Evolutionary conservation across 2,888 invertebrate species (phyloP), one percentile per base, ranked within the genome.

Genomic region (Sabatieria punctata): DNA sequence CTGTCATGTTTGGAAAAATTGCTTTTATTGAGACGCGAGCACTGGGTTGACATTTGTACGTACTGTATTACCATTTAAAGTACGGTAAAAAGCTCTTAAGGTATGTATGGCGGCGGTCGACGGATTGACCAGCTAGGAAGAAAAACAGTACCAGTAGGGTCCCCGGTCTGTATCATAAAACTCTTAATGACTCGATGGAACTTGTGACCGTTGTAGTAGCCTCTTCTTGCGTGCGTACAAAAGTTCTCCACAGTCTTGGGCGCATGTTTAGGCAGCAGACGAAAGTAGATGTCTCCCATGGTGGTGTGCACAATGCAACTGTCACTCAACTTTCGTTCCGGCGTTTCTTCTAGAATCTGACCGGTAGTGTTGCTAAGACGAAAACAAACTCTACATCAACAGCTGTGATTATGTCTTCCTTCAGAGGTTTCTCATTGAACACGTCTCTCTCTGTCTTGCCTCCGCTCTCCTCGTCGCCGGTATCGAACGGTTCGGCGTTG

Each of bases 381-480:
- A n/a, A n/a, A n/a, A n/a, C n/a, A n/a, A n/a, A n/a, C n/a, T n/a
- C 23, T 35, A 58, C 60, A 48, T 61, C 64, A 6, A 65, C 51
- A 2, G 95, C 86, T 0, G 97, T 83, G 55, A 95, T 84, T 46
- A 91, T 85, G 61, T 99, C 97, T 68, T 97, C 97, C 65, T 97
- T 97, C 0, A 89, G 85, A 0, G 97, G 97, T 64, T 89, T 91
- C 69, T 97, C 97, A 65, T 97, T 97, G 68, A 95, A 95, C 1
- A 65, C 71, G 64, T 88, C 97, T 46, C 93, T 72, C 63, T 91
- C 89, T 1, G 8, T 30, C 30, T 30, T 30, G 30, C 30, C 15
- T 30, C 30, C 30, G 30, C 15, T 15, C 15, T 15, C 30, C 15
- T 30, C 30, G 8, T 15, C 30, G 8, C 8, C 27, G 15, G 47